A percentile compares a stretch with the other conserved stretches of the same genome.
Evolutionary conservation across 2,797 vertebrate genomes (phyloP).

Genomic region (Pseudopleuronectes americanus): DNA sequence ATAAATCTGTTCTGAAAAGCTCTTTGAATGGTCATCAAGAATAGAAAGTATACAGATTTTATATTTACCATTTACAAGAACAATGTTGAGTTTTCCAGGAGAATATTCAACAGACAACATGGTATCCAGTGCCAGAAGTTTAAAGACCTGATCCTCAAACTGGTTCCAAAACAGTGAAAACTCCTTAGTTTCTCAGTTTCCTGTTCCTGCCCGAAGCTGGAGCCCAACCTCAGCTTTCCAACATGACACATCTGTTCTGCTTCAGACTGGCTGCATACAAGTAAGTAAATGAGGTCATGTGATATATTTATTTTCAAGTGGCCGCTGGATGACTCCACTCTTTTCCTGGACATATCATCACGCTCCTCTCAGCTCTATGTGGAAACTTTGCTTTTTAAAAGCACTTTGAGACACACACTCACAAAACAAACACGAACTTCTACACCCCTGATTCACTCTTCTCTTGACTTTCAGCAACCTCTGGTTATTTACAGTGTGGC

Average conservation of each 20-base stretch:
- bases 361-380: slow-evolving; percentile 9
- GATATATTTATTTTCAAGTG: slow-evolving; percentile 22
- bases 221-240: slow-evolving; percentile 40
- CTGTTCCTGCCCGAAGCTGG: slow-evolving; percentile 16
- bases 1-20: no score
- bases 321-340: neutral
- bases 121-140: neutral
- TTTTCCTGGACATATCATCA: neutral
- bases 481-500: slow-evolving; percentile 6
- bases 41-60: no score
- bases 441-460: neutral
- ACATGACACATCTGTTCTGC: slow-evolving; percentile 43
- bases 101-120: no score
- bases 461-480: neutral
- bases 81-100: no score
- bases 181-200: slow-evolving; percentile 13
- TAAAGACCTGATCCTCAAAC: neutral
- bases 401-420: neutral
- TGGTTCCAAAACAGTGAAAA: neutral
- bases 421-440: slow-evolving; percentile 6
- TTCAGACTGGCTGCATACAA: slow-evolving; percentile 1
- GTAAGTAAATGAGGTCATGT: slow-evolving; percentile 14
- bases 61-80: no score
- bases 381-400: slow-evolving; percentile 2
- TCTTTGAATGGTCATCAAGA: no score